Evolutionary conservation across 2,888 invertebrate species (phyloP).

Genomic region (Drosophila kuntzei): DNA sequence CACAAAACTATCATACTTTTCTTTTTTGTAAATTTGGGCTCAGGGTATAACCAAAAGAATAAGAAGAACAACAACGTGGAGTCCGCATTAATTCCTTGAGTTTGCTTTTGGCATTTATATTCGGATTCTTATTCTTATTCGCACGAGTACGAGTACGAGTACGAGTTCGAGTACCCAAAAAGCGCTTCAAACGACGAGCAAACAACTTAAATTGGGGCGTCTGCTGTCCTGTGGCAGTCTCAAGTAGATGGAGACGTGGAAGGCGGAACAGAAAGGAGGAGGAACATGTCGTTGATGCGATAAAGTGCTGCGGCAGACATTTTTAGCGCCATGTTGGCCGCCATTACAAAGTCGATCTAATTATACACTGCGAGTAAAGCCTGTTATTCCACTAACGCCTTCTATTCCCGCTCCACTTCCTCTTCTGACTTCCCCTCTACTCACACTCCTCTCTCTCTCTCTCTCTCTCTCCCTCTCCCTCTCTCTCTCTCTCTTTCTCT

Average conservation of each 20-base stretch:
- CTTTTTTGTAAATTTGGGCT: background rate
- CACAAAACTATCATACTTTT: background rate
- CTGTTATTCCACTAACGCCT: conserved; percentile 56
- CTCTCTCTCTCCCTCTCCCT: background rate
- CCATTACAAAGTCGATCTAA: conserved; percentile 76
- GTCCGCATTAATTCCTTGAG: conserved; percentile 60
- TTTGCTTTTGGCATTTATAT: conserved; percentile 72
- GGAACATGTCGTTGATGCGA: conserved; percentile 47
- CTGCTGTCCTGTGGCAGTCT: conserved; percentile 46
- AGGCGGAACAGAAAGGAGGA: background rate
- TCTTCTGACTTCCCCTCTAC: background rate
- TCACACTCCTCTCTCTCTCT: background rate
- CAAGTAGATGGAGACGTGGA: background rate
- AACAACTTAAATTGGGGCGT: conserved; percentile 59
- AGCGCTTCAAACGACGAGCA: conserved; percentile 43
- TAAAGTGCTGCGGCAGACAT: conserved; percentile 72
- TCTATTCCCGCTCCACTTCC: conserved; percentile 1
- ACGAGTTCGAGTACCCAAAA: conserved; percentile 16
- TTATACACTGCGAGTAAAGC: conserved; percentile 58
- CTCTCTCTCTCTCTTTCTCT: too few species aligned
- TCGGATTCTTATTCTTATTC: conserved; percentile 22
- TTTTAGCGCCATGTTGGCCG: conserved; percentile 73
- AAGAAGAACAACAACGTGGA: conserved; percentile 31
- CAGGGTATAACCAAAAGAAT: conserved; percentile 6
- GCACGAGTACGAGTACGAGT: background rate